Evolutionary conservation across 2,888 invertebrate species (phyloP).

Genomic region (Tetragnatha montana): DNA sequence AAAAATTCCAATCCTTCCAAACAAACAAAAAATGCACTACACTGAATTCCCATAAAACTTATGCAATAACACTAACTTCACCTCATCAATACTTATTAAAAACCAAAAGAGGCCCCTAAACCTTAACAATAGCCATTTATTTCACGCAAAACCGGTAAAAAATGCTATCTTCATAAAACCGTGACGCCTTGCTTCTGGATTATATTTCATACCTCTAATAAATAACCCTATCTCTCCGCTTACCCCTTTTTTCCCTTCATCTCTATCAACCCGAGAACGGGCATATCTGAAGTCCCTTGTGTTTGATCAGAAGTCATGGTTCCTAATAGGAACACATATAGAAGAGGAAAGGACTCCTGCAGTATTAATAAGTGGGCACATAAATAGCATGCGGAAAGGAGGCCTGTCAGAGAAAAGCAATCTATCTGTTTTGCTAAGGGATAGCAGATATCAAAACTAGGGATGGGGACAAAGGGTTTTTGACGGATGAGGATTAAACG

Average conservation of each 20-base stretch:
- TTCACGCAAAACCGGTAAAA: neutral
- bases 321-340: neutral
- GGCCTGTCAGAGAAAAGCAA: neutral
- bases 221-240: neutral
- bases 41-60: too few relatives aligned
- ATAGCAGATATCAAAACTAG: neutral
- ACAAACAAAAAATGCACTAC: too few relatives aligned
- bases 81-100: too few relatives aligned
- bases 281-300: neutral
- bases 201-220: neutral
- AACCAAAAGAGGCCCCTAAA: too few relatives aligned
- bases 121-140: too few relatives aligned
- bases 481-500: constrained; percentile 17
- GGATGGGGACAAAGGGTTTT: constrained; percentile 9
- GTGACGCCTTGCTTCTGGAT: neutral
- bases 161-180: neutral
- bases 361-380: neutral
- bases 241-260: neutral
- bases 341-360: neutral
- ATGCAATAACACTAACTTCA: too few relatives aligned
- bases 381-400: neutral
- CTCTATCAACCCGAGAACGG: neutral
- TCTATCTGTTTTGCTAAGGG: neutral
- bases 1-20: too few relatives aligned
- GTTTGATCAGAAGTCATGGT: neutral